These are phyloP conservation scores for Illadopsis cleaveri DNA, from an alignment of 2,113 vertebrate genomes.

Conservation along the genomic window DNA sequence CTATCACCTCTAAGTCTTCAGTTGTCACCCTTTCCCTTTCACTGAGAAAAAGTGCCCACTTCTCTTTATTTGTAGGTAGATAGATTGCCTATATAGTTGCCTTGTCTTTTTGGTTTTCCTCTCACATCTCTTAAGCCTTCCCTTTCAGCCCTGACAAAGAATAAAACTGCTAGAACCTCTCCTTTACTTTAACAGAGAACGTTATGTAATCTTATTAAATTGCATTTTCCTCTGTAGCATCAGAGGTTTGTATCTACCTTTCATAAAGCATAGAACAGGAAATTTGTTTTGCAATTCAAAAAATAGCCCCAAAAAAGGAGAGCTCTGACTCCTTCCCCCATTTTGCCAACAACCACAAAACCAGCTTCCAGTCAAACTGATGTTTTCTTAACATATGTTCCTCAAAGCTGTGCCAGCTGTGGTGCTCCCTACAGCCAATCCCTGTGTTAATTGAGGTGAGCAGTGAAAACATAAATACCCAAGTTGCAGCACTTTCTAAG, in stretches of 20 bases:
- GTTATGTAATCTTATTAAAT: neutral
- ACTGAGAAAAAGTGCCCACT: neutral
- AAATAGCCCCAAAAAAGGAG: neutral
- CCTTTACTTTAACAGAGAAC: neutral
- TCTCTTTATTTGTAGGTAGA: neutral
- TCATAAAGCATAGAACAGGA: neutral
- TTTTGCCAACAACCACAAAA: conserved; percentile 16
- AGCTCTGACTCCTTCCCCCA: neutral
- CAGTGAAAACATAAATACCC: conserved; percentile 12
- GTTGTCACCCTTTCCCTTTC: neutral
- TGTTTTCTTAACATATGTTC: conserved; percentile 35
- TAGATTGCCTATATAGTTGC: neutral
- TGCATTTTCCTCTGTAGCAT: neutral
- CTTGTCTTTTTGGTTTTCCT: neutral
- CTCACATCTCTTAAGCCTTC: neutral
- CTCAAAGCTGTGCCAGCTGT: conserved; percentile 36
- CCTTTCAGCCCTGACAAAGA: neutral
- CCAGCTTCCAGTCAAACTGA: conserved; percentile 10
- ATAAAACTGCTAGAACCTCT: neutral
- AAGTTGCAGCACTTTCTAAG: neutral
- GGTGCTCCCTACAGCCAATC: neutral
- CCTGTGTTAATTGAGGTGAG: conserved; percentile 8
- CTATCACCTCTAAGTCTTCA: neutral
- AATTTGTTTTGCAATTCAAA: neutral
- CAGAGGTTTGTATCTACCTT: neutral